phyloP scores from a whole-genome alignment of 1,140 invertebrate species.

The Trichonephila inaurata region DNA sequence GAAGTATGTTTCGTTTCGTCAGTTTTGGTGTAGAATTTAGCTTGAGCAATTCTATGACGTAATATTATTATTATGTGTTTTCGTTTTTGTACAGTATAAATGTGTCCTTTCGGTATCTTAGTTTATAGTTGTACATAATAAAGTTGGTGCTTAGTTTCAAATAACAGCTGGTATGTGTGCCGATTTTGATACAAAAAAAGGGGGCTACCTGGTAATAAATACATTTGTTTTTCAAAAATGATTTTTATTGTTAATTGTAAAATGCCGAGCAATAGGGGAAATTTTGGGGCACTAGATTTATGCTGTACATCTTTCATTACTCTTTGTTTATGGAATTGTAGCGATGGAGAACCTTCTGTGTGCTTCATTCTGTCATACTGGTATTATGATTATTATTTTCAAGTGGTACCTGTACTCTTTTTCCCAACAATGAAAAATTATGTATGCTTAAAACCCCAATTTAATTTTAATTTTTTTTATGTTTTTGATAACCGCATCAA shows the following conservation, averaged over 20 bases:
- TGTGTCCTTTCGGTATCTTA: conserved; percentile 48
- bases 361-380: conserved; percentile 1
- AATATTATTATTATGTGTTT: conserved; percentile 29
- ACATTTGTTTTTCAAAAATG: conserved; percentile 57
- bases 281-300: conserved; percentile 4
- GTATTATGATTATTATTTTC: not conserved
- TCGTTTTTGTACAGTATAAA: conserved; percentile 49
- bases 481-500: not conserved
- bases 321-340: not conserved
- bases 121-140: conserved; percentile 73
- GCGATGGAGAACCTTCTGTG: not conserved
- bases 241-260: conserved; percentile 42
- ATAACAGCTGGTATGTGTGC: conserved; percentile 56
- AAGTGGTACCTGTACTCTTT: not conserved
- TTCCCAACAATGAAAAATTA: not conserved
- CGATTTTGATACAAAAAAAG: conserved; percentile 73
- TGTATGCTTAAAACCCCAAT: too few species aligned
- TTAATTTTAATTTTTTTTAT: too few species aligned
- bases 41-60: conserved; percentile 71
- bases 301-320: conserved; percentile 16
- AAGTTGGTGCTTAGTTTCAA: conserved; percentile 67
- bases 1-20: not conserved
- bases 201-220: conserved; percentile 64
- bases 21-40: conserved; percentile 6
- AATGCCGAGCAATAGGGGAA: conserved; percentile 41